Evolutionary conservation across 2,113 vertebrate species (phyloP), one percentile per base, ranked within the genome.

Genomic region (Plotosus lineatus): DNA sequence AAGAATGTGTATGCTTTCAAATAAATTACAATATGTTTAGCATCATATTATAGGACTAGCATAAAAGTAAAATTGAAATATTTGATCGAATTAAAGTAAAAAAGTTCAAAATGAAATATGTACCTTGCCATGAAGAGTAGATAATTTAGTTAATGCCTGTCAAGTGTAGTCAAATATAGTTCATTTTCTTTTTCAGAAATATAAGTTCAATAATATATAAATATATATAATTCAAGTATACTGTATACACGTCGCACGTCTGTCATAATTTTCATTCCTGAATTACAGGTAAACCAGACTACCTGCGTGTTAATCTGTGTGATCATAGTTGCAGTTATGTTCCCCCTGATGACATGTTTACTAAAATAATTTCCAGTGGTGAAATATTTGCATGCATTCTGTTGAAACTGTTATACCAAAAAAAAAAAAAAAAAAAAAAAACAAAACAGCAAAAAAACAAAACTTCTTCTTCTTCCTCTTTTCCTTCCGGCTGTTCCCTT

Each of bases 361-460:
- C 44, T 48, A 21, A 65, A 78, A 65, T 17, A 40, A 17, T 51
- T 69, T 42, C 11, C n/a, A 42, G 40, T 71, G 53, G 26, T 80
- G 53, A 72, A 80, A 72, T 42, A 80, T 72, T 80, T 80, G 28
- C 65, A 77, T 77, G 56, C 17, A 60, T 36, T 82, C 58, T 48
- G 65, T 85, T 83, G 77, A 89, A 85, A n/a, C n/a, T n/a, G n/a
- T n/a, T n/a, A n/a, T n/a, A n/a, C n/a, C n/a, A n/a, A n/a, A n/a
- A n/a, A n/a, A n/a, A n/a, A n/a, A n/a, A n/a, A n/a, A n/a, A n/a
- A n/a, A n/a, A n/a, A n/a, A n/a, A n/a, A n/a, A n/a, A n/a, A n/a
- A n/a, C n/a, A n/a, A n/a, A n/a, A n/a, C n/a, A n/a, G n/a, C n/a
- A n/a, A n/a, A n/a, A n/a, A n/a, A n/a, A n/a, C n/a, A n/a, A n/a